Evolutionary conservation across 1,140 invertebrate species (phyloP).

Genomic region (Macrosteles quadrilineatus): DNA sequence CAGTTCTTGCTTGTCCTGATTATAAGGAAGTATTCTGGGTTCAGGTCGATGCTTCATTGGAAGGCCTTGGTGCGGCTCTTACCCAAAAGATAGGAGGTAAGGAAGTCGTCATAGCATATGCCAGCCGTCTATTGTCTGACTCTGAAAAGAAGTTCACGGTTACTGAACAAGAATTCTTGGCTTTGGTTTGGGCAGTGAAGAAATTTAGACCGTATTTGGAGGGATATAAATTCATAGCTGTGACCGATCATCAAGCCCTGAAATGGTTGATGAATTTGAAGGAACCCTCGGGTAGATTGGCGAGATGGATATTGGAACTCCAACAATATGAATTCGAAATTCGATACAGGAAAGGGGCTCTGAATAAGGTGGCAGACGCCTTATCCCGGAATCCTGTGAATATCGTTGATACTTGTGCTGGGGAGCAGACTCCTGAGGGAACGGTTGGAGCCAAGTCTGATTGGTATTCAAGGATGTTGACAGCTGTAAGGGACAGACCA

Average conservation of each 20-base stretch:
- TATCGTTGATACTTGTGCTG: background rate
- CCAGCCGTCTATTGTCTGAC: too few species aligned
- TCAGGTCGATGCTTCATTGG: constrained; percentile 44
- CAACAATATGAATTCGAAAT: too few species aligned
- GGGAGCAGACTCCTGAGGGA: too few species aligned
- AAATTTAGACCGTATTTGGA: too few species aligned
- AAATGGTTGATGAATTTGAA: constrained; percentile 46
- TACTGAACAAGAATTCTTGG: constrained; percentile 52
- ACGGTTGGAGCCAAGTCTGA: too few species aligned
- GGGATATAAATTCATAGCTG: too few species aligned
- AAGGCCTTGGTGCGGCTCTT: constrained; percentile 44
- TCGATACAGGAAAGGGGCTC: constrained; percentile 45
- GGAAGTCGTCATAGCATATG: constrained; percentile 40
- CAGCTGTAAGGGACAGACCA: background rate
- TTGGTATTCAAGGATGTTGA: background rate
- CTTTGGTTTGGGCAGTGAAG: constrained; percentile 48
- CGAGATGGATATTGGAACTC: too few species aligned
- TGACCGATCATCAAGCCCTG: too few species aligned
- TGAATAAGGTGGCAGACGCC: constrained; percentile 47
- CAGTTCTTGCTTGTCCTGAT: too few species aligned
- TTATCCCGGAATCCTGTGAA: too few species aligned
- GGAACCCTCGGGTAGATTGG: constrained; percentile 44
- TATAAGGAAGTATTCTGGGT: constrained; percentile 42
- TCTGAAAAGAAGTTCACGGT: constrained; percentile 49
- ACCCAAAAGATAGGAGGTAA: constrained; percentile 38